Percentiles rank a stretch among this genome's conserved stretches.
Evolutionary conservation across 2,113 vertebrate species (phyloP).

Genomic region (Nothobranchius furzeri): DNA sequence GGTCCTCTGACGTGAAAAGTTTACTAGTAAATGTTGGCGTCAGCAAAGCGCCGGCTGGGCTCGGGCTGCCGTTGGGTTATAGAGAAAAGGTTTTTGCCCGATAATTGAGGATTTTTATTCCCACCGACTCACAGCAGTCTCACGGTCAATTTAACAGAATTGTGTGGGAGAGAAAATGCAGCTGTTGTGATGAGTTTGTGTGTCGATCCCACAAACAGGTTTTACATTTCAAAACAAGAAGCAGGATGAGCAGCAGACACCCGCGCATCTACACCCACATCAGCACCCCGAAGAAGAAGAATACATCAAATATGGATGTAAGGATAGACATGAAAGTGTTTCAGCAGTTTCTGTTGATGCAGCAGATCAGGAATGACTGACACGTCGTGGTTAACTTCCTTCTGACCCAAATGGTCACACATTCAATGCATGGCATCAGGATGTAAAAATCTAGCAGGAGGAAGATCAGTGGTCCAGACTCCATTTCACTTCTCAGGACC

Average conservation of each 20-base stretch:
- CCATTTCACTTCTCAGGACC: too few relatives aligned
- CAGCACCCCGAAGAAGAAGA: conserved; percentile 5
- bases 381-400: too few relatives aligned
- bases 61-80: conserved; percentile 11
- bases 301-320: background rate
- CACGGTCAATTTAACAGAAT: conserved; percentile 56
- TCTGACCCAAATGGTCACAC: too few relatives aligned
- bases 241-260: conserved; percentile 12
- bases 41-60: conserved; percentile 22
- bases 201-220: conserved; percentile 29
- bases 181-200: conserved; percentile 39
- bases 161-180: conserved; percentile 53
- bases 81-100: conserved; percentile 11
- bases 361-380: background rate
- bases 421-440: too few relatives aligned
- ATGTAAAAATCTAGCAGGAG: too few relatives aligned
- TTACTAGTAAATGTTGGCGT: conserved; percentile 18
- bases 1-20: conserved; percentile 22
- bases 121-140: conserved; percentile 44
- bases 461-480: too few relatives aligned
- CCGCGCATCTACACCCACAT: conserved; percentile 17
- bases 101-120: conserved; percentile 53
- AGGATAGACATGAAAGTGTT: background rate
- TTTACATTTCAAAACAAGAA: conserved; percentile 50
- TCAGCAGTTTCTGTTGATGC: background rate